These are phyloP conservation scores for Phylloscopus trochiloides DNA, from an alignment of 2,113 vertebrate genomes.

Conservation along the genomic window DNA sequence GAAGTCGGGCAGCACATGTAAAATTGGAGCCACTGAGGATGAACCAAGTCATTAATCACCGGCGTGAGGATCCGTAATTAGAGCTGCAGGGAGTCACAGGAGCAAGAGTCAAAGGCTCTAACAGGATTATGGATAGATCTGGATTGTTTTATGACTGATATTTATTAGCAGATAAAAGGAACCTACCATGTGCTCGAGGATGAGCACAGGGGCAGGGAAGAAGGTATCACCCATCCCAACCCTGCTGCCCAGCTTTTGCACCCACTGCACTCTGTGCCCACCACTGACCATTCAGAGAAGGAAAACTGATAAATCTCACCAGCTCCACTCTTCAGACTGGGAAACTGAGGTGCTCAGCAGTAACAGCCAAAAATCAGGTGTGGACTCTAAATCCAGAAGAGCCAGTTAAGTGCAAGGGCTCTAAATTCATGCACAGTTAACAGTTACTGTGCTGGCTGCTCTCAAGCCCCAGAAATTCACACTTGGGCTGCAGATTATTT, in stretches of 20 bases:
- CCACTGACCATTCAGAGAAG: fast-evolving
- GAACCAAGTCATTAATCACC: constrained; percentile 43
- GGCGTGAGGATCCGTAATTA: neutral
- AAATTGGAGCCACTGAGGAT: constrained; percentile 14
- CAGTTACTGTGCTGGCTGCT: neutral
- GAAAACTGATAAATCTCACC: neutral
- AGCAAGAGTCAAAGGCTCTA: constrained; percentile 52
- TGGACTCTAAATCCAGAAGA: neutral
- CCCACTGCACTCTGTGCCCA: fast-evolving
- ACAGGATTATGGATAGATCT: constrained; percentile 42
- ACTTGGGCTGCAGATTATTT: neutral
- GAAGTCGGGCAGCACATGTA: neutral
- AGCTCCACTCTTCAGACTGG: neutral
- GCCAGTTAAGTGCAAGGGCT: neutral
- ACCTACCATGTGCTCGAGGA: neutral
- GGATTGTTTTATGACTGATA: constrained; percentile 29
- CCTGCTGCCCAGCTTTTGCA: fast-evolving
- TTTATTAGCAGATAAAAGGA: constrained; percentile 15
- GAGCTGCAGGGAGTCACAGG: constrained; percentile 3
- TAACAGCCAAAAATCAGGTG: fast-evolving
- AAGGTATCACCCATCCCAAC: neutral
- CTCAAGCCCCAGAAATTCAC: neutral
- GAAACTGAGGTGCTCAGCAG: neutral
- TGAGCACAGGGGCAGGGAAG: neutral
- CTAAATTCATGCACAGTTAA: neutral